Percentiles rank a stretch among this genome's conserved stretches.
These are phyloP conservation scores for Leuciscus waleckii DNA, from an alignment of 2,797 vertebrate species.

Conservation along the genomic window DNA sequence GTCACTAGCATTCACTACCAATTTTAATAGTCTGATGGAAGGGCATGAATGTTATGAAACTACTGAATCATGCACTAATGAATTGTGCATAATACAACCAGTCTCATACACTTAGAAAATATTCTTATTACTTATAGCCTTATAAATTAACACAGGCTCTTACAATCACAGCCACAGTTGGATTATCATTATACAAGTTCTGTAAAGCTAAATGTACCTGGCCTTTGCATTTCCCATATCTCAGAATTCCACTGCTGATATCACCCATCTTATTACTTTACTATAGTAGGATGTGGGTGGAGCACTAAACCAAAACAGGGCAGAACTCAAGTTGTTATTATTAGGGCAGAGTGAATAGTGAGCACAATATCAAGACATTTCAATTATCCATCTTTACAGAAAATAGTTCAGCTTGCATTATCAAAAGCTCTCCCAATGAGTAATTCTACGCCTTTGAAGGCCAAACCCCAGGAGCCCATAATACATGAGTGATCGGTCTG, in stretches of 20 bases:
- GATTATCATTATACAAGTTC: neutral
- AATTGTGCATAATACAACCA: neutral
- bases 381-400: slow-evolving; percentile 51
- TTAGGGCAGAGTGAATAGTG: slow-evolving; percentile 39
- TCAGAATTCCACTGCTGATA: neutral
- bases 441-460: slow-evolving; percentile 41
- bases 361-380: slow-evolving; percentile 23
- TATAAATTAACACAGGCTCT: neutral
- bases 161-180: neutral
- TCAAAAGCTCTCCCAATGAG: slow-evolving; percentile 52
- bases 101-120: neutral
- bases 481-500: slow-evolving; percentile 53
- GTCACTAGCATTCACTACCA: neutral
- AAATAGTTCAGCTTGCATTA: slow-evolving; percentile 42
- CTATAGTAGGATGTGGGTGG: neutral
- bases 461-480: slow-evolving; percentile 27
- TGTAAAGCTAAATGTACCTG: neutral
- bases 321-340: slow-evolving; percentile 21
- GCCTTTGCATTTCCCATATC: neutral
- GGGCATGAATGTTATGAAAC: neutral
- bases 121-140: neutral
- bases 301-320: slow-evolving; percentile 4
- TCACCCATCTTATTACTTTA: neutral
- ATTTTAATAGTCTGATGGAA: neutral
- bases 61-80: neutral